phyloP scores from a whole-genome alignment of 1,140 invertebrate genomes.

The Drosophila ambigua region DNA sequence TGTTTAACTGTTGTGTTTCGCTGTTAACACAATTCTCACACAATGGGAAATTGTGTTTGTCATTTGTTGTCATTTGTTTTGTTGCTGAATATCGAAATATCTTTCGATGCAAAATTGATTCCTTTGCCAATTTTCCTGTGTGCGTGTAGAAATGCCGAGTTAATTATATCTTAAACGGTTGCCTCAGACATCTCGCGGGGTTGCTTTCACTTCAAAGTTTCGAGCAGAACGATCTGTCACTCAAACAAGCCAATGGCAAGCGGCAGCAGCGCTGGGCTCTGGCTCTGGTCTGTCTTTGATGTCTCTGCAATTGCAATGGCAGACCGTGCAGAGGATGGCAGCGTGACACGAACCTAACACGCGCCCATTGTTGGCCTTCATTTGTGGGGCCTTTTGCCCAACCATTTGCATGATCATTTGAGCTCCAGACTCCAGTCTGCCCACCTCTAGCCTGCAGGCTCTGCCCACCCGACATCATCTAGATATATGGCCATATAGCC shows the following conservation, averaged over 20 bases:
- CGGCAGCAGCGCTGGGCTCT: neutral
- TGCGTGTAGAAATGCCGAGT: constrained; percentile 9
- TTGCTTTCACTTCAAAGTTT: constrained; percentile 37
- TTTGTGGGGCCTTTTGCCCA: no score
- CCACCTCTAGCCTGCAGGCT: constrained; percentile 8
- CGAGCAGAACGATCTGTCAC: constrained; percentile 38
- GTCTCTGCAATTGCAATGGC: constrained; percentile 32
- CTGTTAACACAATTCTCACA: constrained; percentile 72
- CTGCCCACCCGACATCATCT: constrained; percentile 12
- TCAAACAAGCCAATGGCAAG: constrained; percentile 48
- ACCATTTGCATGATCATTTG: no score
- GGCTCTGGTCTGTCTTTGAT: constrained; percentile 49
- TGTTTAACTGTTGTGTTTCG: constrained; percentile 19
- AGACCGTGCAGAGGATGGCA: constrained; percentile 2
- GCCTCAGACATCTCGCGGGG: constrained; percentile 5
- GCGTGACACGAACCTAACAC: constrained; percentile 16
- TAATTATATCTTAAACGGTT: constrained; percentile 55
- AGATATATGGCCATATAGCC: constrained; percentile 38
- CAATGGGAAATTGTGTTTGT: constrained; percentile 68
- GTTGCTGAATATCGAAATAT: constrained; percentile 27
- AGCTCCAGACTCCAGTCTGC: neutral
- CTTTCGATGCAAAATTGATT: constrained; percentile 18
- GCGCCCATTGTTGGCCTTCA: no score
- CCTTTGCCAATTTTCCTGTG: constrained; percentile 4
- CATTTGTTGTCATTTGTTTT: constrained; percentile 48